Percentiles rank a stretch among this genome's conserved stretches.
phyloP scores from a whole-genome alignment of 1,140 invertebrate species.

The Manduca sexta region DNA sequence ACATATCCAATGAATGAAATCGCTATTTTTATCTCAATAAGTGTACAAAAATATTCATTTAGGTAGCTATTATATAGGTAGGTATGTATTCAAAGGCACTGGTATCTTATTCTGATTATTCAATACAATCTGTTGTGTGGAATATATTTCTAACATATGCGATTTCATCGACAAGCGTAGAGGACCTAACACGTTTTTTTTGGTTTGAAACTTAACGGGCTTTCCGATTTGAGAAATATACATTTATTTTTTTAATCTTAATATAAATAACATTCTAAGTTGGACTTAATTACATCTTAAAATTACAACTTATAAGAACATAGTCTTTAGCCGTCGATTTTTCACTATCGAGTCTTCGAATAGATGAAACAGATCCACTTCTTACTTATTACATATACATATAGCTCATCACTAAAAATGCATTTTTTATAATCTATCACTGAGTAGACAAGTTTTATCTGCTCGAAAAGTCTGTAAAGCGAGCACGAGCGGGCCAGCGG shows the following conservation, averaged over 20 bases:
- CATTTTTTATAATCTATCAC: constrained; percentile 67
- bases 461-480: constrained; percentile 68
- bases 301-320: constrained; percentile 49
- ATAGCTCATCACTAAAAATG: constrained; percentile 71
- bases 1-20: constrained; percentile 37
- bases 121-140: constrained; percentile 32
- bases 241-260: constrained; percentile 42
- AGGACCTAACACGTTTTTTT: constrained; percentile 56
- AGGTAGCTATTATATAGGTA: constrained; percentile 56
- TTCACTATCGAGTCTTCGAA: constrained; percentile 67
- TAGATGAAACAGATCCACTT: constrained; percentile 72
- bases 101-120: constrained; percentile 58
- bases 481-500: constrained; percentile 26
- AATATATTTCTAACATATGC: constrained; percentile 35
- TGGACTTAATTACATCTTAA: constrained; percentile 61
- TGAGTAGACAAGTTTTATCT: constrained; percentile 70
- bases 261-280: constrained; percentile 65
- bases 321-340: constrained; percentile 70
- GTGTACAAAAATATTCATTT: constrained; percentile 69
- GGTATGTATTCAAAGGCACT: constrained; percentile 71
- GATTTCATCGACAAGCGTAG: constrained; percentile 43
- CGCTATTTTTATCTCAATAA: constrained; percentile 45
- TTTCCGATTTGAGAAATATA: constrained; percentile 64
- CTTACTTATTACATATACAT: constrained; percentile 61
- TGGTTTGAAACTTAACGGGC: constrained; percentile 61